A percentile compares a stretch with the other conserved stretches of the same genome.
These are phyloP conservation scores for Hylia prasina DNA, from an alignment of 2,113 vertebrate genomes.

Conservation along the genomic window DNA sequence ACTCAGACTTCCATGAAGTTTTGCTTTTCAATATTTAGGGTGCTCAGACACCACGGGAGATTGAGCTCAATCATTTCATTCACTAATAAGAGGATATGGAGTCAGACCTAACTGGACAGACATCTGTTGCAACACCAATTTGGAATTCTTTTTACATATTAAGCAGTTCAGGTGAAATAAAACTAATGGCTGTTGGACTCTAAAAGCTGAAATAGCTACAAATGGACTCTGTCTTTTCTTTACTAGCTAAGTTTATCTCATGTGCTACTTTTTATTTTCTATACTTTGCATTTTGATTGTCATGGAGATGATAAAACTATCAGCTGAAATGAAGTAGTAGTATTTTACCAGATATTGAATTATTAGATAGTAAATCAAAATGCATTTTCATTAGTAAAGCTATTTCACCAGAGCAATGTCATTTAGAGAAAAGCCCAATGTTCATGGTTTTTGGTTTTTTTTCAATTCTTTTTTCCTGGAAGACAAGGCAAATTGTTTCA, in stretches of 20 bases:
- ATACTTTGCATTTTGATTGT: not conserved
- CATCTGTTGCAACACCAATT: not conserved
- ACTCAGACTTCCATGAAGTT: not conserved
- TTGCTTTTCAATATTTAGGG: not conserved
- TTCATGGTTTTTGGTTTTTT: not conserved
- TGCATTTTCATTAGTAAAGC: not conserved
- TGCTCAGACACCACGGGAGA: not conserved
- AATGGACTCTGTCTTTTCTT: not conserved
- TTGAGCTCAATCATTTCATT: not conserved
- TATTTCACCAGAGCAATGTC: not conserved
- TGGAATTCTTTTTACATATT: not conserved
- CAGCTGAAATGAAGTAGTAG: not conserved
- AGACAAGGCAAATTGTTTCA: not conserved
- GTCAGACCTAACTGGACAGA: not conserved
- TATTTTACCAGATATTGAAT: not conserved
- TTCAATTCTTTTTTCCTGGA: not conserved
- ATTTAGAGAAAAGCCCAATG: not conserved
- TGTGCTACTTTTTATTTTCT: not conserved
- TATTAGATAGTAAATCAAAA: constrained; percentile 16
- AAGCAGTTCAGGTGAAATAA: not conserved
- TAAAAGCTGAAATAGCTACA: not conserved
- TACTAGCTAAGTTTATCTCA: not conserved
- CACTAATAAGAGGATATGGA: not conserved
- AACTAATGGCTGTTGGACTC: not conserved
- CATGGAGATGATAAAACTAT: not conserved